phyloP scores from a whole-genome alignment of 2,888 invertebrate genomes.

The Melieria omissa region DNA sequence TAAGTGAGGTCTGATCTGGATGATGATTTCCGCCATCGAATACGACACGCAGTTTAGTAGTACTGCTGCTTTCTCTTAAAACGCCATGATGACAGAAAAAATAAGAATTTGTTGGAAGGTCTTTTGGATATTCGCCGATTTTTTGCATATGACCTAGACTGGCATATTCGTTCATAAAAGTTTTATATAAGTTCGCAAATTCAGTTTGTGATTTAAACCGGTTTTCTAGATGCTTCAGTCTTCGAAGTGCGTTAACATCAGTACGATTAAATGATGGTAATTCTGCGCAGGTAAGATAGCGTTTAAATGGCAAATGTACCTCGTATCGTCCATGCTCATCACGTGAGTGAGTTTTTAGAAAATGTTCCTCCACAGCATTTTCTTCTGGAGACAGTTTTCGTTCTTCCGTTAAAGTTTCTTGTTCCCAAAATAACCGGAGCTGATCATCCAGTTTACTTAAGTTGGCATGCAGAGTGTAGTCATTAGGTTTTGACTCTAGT shows the following conservation, averaged over 20 bases:
- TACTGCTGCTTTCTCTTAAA: constrained; percentile 13
- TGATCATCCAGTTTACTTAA: constrained; percentile 25
- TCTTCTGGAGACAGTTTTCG: constrained; percentile 1
- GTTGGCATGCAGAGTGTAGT: constrained; percentile 23
- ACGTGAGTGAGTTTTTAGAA: constrained; percentile 10
- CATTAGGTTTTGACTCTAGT: not conserved
- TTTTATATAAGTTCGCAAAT: constrained; percentile 19
- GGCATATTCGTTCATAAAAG: constrained; percentile 31
- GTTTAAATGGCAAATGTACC: constrained; percentile 32
- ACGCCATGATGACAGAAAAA: constrained; percentile 25
- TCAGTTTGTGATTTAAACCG: constrained; percentile 19
- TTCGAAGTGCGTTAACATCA: constrained; percentile 22
- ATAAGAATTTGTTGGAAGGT: constrained; percentile 1
- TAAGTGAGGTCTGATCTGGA: constrained; percentile 12
- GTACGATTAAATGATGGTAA: constrained; percentile 25
- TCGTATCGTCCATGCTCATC: constrained; percentile 20
- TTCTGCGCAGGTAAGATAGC: not conserved
- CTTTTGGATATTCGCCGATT: constrained; percentile 21
- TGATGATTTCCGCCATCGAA: constrained; percentile 16
- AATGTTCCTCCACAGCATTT: constrained; percentile 24
- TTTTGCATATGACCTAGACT: constrained; percentile 29
- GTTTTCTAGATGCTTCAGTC: constrained; percentile 26
- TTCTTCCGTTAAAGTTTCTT: constrained; percentile 24
- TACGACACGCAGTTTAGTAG: constrained; percentile 10
- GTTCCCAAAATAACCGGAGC: constrained; percentile 32